Evolutionary conservation across 2,113 vertebrate species (phyloP), one percentile per base, ranked within the genome.

Genomic region (Chionis minor): DNA sequence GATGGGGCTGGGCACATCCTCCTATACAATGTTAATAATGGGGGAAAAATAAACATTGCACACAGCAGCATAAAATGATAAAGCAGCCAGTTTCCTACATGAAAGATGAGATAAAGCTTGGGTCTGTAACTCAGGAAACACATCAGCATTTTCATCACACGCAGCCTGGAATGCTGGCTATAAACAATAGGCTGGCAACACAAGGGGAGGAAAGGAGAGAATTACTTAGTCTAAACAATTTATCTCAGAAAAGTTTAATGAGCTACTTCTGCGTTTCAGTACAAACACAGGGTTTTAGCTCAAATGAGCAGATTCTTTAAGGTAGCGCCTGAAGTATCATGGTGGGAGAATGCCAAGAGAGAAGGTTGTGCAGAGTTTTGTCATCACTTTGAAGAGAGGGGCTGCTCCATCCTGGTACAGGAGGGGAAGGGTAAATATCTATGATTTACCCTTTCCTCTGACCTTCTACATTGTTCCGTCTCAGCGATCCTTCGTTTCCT

Each of bases 61-160:
- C 83, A 75, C 58, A 92, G 91, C 91, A 89, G 91, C 72, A 86
- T 95, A 65, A 89, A 94, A 87, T 87, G 92, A 95, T 96, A 97
- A 92, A 82, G 81, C 86, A 97, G 65, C 52, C 91, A 91, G 86
- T 81, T 97, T 95, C 97, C 96, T 96, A 91, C 86, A 66, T 51
- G 92, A 94, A 87, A 94, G 96, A 92, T 94, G 95, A 94, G 97
- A 97, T 97, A 96, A 97, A 94, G 91, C 91, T 62, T 63, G 91
- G 67, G 91, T 77, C 88, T 85, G 65, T 94, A 86, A 82, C 92
- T 95, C 95, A 96, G 97, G 96, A 97, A 97, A 89, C 92, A 95
- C 91, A 97, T 95, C 96, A 97, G 92, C 95, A 89, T 97, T 97
- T 96, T 97, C 89, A 94, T 92, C 92, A 94, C 91, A 89, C 7